Conservation (phyloP, 2,888 invertebrate species). For the Stenodera caucasica region DNA sequence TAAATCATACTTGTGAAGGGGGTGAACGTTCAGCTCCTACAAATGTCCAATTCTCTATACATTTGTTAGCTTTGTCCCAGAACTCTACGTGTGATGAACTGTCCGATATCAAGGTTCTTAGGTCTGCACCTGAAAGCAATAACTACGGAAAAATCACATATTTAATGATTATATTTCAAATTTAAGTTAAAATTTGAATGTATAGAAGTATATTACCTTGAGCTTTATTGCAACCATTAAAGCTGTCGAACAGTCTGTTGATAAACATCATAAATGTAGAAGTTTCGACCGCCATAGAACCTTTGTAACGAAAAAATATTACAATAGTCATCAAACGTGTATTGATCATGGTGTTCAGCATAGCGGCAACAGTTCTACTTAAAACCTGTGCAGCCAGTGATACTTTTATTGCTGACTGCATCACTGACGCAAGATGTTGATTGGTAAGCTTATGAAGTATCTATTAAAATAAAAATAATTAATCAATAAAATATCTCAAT, state of each 20-base stretch:
- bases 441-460: no score
- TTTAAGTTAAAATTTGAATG: not conserved
- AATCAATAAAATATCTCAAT: no score
- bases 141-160: not conserved
- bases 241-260: not conserved
- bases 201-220: no score
- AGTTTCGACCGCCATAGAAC: not conserved
- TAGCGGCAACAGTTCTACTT: not conserved
- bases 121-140: not conserved
- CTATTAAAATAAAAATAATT: no score
- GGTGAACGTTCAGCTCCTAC: not conserved
- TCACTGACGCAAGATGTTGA: no score
- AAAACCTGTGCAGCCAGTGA: not conserved
- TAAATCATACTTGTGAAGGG: not conserved
- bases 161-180: no score
- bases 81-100: not conserved
- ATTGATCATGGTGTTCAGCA: not conserved
- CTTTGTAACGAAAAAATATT: not conserved
- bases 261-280: constrained; percentile 2
- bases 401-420: no score
- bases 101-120: not conserved
- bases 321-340: not conserved
- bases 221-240: not conserved
- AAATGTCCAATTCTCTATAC: not conserved
- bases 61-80: not conserved